phyloP scores from a whole-genome alignment of 2,797 vertebrate species.

The Lagocephalus sceleratus region DNA sequence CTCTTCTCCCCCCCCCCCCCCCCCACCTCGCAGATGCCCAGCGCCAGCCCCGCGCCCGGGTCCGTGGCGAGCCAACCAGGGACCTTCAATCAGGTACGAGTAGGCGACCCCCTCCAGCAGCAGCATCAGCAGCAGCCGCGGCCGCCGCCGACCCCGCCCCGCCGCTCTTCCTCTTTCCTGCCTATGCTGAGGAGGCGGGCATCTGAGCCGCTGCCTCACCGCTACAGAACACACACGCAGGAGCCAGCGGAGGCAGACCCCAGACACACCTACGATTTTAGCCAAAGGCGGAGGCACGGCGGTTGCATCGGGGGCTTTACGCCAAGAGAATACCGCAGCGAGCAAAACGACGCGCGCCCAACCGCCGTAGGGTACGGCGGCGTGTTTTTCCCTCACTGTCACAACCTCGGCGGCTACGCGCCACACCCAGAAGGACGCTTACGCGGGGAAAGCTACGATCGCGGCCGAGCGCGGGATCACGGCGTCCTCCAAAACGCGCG shows the following conservation, averaged over 20 bases:
- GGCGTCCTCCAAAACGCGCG: neutral
- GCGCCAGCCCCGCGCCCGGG: neutral
- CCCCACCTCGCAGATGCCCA: slow-evolving; percentile 10
- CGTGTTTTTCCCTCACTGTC: slow-evolving; percentile 16
- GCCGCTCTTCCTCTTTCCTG: slow-evolving; percentile 46
- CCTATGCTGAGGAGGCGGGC: slow-evolving; percentile 46
- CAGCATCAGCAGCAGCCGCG: slow-evolving; percentile 13
- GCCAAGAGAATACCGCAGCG: neutral
- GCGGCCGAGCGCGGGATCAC: slow-evolving; percentile 6
- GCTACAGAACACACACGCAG: slow-evolving; percentile 23
- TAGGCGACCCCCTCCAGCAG: slow-evolving; percentile 14
- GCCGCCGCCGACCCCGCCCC: slow-evolving; percentile 23
- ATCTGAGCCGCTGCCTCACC: slow-evolving; percentile 45
- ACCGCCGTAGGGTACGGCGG: neutral
- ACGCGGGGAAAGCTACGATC: slow-evolving; percentile 6
- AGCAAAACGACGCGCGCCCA: neutral
- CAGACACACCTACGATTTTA: slow-evolving; percentile 36
- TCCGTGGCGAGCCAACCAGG: neutral
- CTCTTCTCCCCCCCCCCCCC: too few species aligned
- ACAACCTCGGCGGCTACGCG: neutral
- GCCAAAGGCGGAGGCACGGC: slow-evolving; percentile 6
- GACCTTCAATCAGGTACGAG: slow-evolving; percentile 68
- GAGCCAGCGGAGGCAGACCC: slow-evolving; percentile 28
- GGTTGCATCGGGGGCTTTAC: slow-evolving; percentile 31
- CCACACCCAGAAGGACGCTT: slow-evolving; percentile 6